phyloP scores from a whole-genome alignment of 2,888 invertebrate genomes.

The Lepidochrysops patricia region DNA sequence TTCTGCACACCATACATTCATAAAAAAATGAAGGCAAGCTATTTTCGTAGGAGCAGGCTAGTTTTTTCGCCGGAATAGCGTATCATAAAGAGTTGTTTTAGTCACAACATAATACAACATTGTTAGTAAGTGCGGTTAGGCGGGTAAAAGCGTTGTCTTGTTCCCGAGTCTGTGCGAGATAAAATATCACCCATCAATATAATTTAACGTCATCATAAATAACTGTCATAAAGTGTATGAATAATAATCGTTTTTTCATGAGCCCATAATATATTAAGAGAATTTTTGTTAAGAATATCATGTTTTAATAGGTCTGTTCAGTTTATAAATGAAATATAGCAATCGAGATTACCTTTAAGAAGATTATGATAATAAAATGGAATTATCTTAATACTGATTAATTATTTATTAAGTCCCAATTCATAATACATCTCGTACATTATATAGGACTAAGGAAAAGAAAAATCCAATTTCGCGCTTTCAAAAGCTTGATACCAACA shows the following conservation, averaged over 20 bases:
- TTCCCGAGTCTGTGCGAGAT: slow-evolving; percentile 43
- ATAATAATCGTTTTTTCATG: not conserved
- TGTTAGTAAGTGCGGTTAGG: slow-evolving; percentile 36
- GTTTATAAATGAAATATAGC: not conserved
- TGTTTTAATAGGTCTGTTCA: no score
- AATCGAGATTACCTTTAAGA: not conserved
- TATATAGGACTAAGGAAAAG: not conserved
- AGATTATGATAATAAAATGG: not conserved
- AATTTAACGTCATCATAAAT: slow-evolving; percentile 44
- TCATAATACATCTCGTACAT: no score
- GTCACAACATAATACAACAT: not conserved
- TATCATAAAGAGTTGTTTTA: not conserved
- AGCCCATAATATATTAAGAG: not conserved
- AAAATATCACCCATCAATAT: slow-evolving; percentile 59
- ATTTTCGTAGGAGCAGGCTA: no score
- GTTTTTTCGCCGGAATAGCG: no score
- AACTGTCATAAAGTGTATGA: slow-evolving; percentile 15
- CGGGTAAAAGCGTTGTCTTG: slow-evolving; percentile 67
- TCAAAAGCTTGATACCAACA: not conserved
- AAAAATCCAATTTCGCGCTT: not conserved
- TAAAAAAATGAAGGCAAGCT: no score
- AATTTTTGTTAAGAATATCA: no score
- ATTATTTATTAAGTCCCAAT: not conserved
- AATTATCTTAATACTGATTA: not conserved
- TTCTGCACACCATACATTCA: no score